A percentile compares a stretch with the other conserved stretches of the same genome.
These are phyloP conservation scores for Coecobrya sp. DNA, from an alignment of 2,888 invertebrate species.

Conservation along the genomic window DNA sequence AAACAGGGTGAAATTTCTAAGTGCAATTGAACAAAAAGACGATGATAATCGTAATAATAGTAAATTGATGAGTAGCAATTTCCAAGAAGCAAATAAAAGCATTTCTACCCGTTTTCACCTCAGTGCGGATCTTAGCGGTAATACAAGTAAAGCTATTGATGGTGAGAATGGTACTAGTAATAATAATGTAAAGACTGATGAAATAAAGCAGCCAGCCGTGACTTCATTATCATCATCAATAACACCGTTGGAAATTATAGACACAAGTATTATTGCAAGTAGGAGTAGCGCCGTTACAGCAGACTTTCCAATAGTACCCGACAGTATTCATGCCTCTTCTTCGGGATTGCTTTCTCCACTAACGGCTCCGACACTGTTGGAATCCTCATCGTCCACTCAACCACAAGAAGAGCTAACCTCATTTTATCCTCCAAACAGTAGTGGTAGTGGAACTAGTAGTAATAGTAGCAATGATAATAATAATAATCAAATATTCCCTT, in stretches of 20 bases:
- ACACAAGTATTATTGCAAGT: neutral
- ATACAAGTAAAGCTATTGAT: neutral
- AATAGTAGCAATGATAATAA: neutral
- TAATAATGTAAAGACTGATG: constrained; percentile 44
- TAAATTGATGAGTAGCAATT: neutral
- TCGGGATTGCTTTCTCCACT: neutral
- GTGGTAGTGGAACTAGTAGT: neutral
- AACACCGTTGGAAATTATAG: neutral
- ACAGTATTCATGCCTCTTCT: constrained; percentile 33
- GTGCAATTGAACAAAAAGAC: neutral
- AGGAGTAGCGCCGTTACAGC: neutral
- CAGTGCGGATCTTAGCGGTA: neutral
- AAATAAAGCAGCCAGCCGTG: neutral
- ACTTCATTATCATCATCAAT: neutral
- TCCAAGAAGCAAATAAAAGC: neutral
- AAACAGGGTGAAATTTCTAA: neutral
- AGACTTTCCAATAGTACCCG: neutral
- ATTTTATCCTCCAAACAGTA: neutral
- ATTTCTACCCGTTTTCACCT: neutral
- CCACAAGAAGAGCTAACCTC: neutral
- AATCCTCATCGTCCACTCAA: neutral
- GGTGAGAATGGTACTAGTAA: neutral
- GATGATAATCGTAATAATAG: no score
- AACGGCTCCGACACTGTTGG: neutral
- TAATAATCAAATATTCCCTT: constrained; percentile 16